Evolutionary conservation across 2,113 vertebrate genomes (phyloP).

Genomic region (Passer domesticus): DNA sequence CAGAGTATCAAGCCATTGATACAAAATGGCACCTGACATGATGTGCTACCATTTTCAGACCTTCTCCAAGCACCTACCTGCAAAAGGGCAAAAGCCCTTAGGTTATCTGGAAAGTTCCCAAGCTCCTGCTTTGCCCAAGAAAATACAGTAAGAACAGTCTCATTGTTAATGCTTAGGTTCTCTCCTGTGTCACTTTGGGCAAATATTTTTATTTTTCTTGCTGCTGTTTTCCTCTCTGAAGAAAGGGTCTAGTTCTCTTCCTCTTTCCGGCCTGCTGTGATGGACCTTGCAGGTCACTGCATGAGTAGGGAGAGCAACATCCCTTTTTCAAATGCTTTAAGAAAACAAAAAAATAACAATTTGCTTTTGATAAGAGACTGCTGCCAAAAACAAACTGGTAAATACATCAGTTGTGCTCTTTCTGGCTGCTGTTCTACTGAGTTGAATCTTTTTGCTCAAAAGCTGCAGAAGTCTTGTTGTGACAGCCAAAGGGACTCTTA

Average conservation of each 20-base stretch:
- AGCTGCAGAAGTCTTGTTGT: not conserved
- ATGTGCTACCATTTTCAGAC: not conserved
- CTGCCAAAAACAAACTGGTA: not conserved
- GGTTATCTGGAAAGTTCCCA: not conserved
- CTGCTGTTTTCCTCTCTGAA: not conserved
- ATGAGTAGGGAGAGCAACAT: not conserved
- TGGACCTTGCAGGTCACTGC: not conserved
- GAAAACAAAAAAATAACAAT: not conserved
- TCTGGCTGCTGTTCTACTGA: not conserved
- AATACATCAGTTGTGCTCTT: not conserved
- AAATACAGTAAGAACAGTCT: not conserved
- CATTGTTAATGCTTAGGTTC: not conserved
- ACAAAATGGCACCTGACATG: not conserved
- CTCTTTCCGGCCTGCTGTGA: not conserved
- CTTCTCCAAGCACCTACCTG: not conserved
- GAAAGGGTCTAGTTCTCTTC: not conserved
- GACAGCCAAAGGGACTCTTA: not conserved
- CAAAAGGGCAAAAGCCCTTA: not conserved
- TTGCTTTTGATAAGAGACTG: not conserved
- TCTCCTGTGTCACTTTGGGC: not conserved
- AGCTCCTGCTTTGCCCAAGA: not conserved
- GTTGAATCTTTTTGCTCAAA: not conserved
- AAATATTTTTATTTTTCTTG: not conserved
- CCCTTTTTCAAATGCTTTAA: not conserved
- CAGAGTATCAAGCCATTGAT: not conserved